These are phyloP conservation scores for Acestrorhynchus altus DNA, from an alignment of 2,797 vertebrate species.

Conservation along the genomic window DNA sequence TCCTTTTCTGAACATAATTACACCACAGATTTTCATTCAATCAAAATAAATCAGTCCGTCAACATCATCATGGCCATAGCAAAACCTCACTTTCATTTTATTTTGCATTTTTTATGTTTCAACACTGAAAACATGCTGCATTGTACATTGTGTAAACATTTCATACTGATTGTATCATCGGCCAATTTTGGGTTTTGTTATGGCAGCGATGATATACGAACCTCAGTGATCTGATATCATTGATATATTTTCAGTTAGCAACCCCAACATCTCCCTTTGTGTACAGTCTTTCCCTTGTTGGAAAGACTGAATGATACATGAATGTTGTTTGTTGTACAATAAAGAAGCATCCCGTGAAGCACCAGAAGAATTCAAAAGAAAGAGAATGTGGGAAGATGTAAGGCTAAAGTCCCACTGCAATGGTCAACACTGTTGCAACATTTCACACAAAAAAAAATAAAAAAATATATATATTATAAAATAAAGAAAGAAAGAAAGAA, in stretches of 20 bases:
- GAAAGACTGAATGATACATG: neutral
- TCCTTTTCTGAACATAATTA: no score
- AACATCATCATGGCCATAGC: no score
- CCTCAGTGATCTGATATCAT: neutral
- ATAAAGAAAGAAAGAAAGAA: neutral
- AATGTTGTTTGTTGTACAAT: neutral
- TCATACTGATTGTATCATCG: no score
- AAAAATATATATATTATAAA: neutral
- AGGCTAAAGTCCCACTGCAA: neutral
- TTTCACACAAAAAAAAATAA: neutral
- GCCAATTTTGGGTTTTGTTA: no score
- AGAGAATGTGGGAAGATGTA: neutral
- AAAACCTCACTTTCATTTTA: no score
- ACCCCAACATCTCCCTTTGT: neutral
- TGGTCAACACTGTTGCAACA: neutral
- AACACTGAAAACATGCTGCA: no score
- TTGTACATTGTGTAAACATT: no score
- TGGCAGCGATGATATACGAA: neutral
- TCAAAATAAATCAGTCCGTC: no score
- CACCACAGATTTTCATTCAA: no score
- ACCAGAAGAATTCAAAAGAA: slow-evolving; percentile 9
- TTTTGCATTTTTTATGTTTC: no score
- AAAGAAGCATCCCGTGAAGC: neutral
- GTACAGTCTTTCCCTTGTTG: neutral
- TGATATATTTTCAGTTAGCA: neutral